Base-by-base conservation (phyloP, 1,140 invertebrate genomes). In the Saccostrea glomerata region DNA sequence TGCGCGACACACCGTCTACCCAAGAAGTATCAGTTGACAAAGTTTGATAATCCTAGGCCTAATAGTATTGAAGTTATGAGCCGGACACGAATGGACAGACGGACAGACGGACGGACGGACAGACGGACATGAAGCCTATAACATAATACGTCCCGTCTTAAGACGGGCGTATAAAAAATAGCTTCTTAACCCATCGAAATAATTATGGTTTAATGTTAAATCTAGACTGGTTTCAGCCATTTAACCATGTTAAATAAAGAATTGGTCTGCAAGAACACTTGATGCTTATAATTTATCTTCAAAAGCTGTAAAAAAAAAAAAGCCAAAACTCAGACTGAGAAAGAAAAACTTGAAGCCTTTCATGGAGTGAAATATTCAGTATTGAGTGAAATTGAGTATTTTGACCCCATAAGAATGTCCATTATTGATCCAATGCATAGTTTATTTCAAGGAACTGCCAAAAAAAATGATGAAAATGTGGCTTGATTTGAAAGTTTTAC, bases 401-500 rank as follows among this genome's bases (percentile, higher is more conserved):
- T 88, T 85, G 73, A 88, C 40, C 87, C 89, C 23, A 82, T 90
- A 6, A n/a, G 86, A 36, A 85, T 89, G 82, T 77, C 84, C 4
- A 13, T 77, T 55, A 70, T 89, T 36, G 88, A 90, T 70, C 90
- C 90, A 40, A 90, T 90, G 90, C 87, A 88, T 40, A 88, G 85
- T 20, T 77, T 88, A 36, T 88, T 55, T 85, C 82, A 70, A 85
- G 87, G 87, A 17, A 88, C 83, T 7, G 83, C 87, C 17, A 86
- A 89, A 36, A 63, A 56, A 5, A 89, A n/a, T 89, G 85, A 66
- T 89, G 7, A 58, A 85, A 25, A 11, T 89, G 12, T 89, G 84
- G 88, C 25, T 77, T 40, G 66, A 82, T 23, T 12, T 15, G 0
- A 77, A 54, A 54, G 55, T 55, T 55, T 56, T 82, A 47, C 60